Conservation (phyloP, 1,140 invertebrate genomes). For the Camponotus vicinus region DNA sequence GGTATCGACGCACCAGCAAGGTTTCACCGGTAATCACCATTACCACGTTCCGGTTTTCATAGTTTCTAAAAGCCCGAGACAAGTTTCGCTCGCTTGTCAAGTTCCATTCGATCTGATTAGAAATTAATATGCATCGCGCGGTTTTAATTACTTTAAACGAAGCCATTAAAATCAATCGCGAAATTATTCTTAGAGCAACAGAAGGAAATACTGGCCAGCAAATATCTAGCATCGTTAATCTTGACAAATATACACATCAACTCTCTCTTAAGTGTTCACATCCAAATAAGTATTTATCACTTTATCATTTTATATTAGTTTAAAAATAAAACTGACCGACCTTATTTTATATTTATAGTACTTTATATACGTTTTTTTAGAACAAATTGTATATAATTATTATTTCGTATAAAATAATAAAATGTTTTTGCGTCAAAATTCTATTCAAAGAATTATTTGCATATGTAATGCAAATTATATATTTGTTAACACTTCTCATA, state of each 20-base stretch:
- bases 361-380: no score
- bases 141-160: conserved; percentile 27
- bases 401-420: background rate
- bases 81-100: conserved; percentile 26
- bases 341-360: background rate
- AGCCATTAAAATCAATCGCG: background rate
- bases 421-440: background rate
- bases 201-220: background rate
- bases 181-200: background rate
- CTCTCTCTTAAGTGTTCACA: background rate
- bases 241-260: background rate
- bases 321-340: background rate
- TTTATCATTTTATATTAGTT: background rate
- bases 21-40: conserved; percentile 60
- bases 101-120: background rate
- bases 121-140: conserved; percentile 25
- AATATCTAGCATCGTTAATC: background rate
- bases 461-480: background rate
- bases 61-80: conserved; percentile 43
- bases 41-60: conserved; percentile 59
- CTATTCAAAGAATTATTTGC: background rate
- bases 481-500: background rate
- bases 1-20: conserved; percentile 55
- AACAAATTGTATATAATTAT: background rate
- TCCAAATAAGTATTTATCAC: background rate